Conservation (phyloP, 2,888 invertebrate species). For the Marronus borbonicus region DNA sequence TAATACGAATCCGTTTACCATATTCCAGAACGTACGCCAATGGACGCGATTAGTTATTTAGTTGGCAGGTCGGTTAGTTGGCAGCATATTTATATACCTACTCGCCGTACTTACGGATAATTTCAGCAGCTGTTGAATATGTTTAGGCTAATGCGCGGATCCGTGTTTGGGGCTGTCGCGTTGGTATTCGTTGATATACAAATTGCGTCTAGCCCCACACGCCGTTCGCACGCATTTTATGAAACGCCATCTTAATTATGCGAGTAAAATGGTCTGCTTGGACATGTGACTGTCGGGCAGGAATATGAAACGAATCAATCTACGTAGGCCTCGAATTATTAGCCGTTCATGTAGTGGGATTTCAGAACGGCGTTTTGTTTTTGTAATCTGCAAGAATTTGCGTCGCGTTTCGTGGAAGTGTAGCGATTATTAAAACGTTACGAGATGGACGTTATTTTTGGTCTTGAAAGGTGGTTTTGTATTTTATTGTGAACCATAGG, state of each 20-base stretch:
- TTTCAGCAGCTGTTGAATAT: conserved; percentile 69
- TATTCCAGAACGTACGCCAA: conserved; percentile 63
- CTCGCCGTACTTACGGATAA: conserved; percentile 55
- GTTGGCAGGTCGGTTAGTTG: not conserved
- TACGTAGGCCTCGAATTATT: not conserved
- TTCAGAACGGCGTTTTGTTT: too few relatives aligned
- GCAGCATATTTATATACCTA: not conserved
- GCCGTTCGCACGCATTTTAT: conserved; percentile 63
- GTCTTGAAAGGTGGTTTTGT: too few relatives aligned
- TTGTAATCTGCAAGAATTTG: too few relatives aligned
- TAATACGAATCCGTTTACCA: conserved; percentile 7
- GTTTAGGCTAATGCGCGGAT: conserved; percentile 64
- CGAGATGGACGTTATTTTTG: too few relatives aligned
- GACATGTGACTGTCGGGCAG: conserved; percentile 58
- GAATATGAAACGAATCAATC: conserved; percentile 2
- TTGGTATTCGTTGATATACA: conserved; percentile 42
- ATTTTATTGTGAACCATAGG: too few relatives aligned
- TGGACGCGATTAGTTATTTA: conserved; percentile 21
- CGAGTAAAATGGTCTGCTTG: conserved; percentile 65
- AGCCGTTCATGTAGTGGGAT: too few relatives aligned
- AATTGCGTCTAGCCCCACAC: conserved; percentile 63
- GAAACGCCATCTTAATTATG: conserved; percentile 63
- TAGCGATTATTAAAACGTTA: too few relatives aligned
- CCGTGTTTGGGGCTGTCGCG: conserved; percentile 53
- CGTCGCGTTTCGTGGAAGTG: too few relatives aligned